Evolutionary conservation across 2,888 invertebrate genomes (phyloP).

Genomic region (Napeogenes inachia): DNA sequence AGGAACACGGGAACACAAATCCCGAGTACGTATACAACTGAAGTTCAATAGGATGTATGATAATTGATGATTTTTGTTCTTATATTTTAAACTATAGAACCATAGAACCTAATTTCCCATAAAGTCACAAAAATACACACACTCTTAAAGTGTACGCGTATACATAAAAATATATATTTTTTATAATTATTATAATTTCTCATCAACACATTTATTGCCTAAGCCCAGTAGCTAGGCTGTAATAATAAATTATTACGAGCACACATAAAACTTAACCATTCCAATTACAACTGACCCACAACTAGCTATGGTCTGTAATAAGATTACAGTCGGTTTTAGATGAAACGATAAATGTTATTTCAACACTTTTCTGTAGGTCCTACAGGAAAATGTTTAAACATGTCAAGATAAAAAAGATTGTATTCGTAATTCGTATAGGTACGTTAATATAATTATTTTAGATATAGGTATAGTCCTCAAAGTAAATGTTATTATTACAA

Average conservation of each 20-base stretch:
- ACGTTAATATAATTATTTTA: conserved; percentile 14
- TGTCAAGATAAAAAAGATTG: conserved; percentile 24
- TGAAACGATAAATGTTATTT: conserved; percentile 41
- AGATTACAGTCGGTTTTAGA: conserved; percentile 44
- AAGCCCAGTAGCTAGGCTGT: conserved; percentile 29
- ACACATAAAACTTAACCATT: conserved; percentile 30
- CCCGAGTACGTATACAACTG: too few species aligned
- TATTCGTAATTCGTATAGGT: conserved; percentile 20
- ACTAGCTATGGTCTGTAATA: conserved; percentile 20
- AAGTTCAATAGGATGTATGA: too few species aligned
- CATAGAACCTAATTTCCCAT: too few species aligned
- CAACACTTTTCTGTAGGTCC: conserved; percentile 25
- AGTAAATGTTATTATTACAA: conserved; percentile 1
- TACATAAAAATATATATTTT: too few species aligned
- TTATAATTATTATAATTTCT: too few species aligned
- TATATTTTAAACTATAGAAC: too few species aligned
- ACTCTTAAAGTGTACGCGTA: too few species aligned
- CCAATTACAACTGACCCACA: conserved; percentile 31
- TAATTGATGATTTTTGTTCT: too few species aligned
- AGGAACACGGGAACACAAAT: too few species aligned
- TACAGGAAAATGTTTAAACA: conserved; percentile 23
- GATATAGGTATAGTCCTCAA: conserved; percentile 1
- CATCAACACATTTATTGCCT: too few species aligned
- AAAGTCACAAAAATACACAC: too few species aligned
- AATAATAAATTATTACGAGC: conserved; percentile 36